phyloP scores from a whole-genome alignment of 2,113 vertebrate species.

The Sterrhoptilus dennistouni region DNA sequence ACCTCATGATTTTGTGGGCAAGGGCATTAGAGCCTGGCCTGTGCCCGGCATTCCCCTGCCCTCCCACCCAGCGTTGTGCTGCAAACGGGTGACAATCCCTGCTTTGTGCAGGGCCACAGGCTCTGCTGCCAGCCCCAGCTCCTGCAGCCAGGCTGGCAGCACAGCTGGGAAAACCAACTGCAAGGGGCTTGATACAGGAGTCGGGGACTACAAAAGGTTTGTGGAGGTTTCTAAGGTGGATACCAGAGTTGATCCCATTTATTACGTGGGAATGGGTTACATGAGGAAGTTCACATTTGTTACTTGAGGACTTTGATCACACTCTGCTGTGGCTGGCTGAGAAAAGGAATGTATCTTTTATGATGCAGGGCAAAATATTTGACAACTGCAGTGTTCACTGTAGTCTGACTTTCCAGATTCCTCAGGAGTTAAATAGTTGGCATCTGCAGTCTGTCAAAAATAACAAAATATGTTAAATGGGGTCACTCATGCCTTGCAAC shows the following conservation, averaged over 20 bases:
- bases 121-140: accelerated
- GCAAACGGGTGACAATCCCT: accelerated
- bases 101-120: background rate
- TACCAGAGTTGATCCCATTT: background rate
- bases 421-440: background rate
- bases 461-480: background rate
- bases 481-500: background rate
- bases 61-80: accelerated
- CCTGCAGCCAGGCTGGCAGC: background rate
- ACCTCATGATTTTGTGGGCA: background rate
- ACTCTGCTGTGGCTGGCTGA: background rate
- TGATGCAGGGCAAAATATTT: background rate
- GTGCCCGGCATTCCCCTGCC: background rate
- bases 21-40: accelerated
- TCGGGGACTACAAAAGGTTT: background rate
- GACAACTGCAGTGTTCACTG: background rate
- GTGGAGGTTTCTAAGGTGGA: background rate
- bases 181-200: accelerated
- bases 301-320: background rate
- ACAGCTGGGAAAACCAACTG: background rate
- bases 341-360: background rate
- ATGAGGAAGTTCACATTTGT: background rate
- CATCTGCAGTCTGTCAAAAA: background rate
- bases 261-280: background rate
- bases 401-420: background rate